Evolutionary conservation across 2,113 vertebrate genomes (phyloP), one percentile per base, ranked within the genome.

Genomic region (Ploceus nigricollis): DNA sequence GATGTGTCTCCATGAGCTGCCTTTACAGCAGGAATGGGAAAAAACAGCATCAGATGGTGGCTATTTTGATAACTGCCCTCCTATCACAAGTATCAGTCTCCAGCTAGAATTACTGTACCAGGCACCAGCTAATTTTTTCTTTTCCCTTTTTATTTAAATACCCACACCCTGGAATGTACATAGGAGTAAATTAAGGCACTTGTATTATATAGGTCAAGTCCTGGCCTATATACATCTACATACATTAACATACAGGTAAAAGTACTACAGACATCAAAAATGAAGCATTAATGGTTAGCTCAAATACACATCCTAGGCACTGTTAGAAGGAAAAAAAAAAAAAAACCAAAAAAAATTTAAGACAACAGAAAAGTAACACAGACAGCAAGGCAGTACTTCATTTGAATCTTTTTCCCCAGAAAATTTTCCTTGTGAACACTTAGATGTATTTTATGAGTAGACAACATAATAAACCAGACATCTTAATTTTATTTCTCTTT

Each of bases 181-280:
- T 0, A 66, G 37, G 15, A 83, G 44, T 45, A 83, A 86, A 80
- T 81, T 48, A 90, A 76, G 22, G 35, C 10, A 86, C 13, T 83
- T 92, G 18, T 42, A 64, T 39, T 86, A 83, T 35, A 81, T 25
- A 86, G 56, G 50, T 82, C 85, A 94, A 93, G 82, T 92, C 68
- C 64, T 85, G 76, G 71, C 86, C 92, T 94, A 64, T 94, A 64
- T 83, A 51, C 44, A 86, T 93, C 76, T 95, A 58, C 66, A 83
- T 86, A 87, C 3, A 70, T 92, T 80, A 94, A 39, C 68, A 93
- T 71, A 82, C 54, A 95, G 40, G 70, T 82, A 61, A 47, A 91
- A 87, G 51, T 51, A 80, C 35, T 66, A 70, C 15, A 92, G 35
- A 58, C 92, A 94, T 69, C 66, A 94, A 89, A 96, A 96, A 77